Base-by-base conservation (phyloP, 2,888 invertebrate species). In the Portevinia maculata region DNA sequence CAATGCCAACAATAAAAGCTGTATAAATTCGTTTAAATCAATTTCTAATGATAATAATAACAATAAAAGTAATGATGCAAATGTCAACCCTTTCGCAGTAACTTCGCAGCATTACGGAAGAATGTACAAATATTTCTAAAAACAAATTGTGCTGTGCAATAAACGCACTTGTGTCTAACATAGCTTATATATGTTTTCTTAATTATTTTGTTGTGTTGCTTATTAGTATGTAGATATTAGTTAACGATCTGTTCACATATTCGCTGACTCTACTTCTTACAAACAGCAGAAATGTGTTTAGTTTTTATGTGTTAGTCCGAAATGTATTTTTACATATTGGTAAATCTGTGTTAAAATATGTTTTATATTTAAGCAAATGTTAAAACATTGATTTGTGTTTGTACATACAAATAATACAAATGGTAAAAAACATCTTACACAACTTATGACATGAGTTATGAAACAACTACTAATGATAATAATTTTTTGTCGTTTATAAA, bases 71-170 rank as follows among this genome's bases (percentile, higher is more conserved):
- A n/a, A n/a, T n/a, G n/a, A 79, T 52, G 48, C 34, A 24, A 70
- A 69, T 28, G 48, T 13, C n/a, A 81, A 75, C 15, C 57, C 53
- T 28, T 34, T 81, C 11, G 19, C 71, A 48, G 65, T 53, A n/a
- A 74, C 46, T 46, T 75, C 64, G 13, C 84, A 85, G 64, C 78
- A 79, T 39, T 85, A 79, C 53, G 81, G 81, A 34, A 84, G 85
- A 73, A 84, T 85, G 84, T 86, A 86, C 85, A 86, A 86, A 79
- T 86, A 86, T 84, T 86, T 86, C 75, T 86, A 86, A 86, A 74
- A 44, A 28, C 11, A 32, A 60, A 30, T 32, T 37, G n/a, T 37
- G 11, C 41, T 70, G 55, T 62, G 1, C 24, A n/a, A 9, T 32
- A 9, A 69, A 46, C 73, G 44, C 64, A 53, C 17, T 46, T 62